Conservation (phyloP, 2,113 vertebrate genomes). For the Hepsetus odoe region DNA sequence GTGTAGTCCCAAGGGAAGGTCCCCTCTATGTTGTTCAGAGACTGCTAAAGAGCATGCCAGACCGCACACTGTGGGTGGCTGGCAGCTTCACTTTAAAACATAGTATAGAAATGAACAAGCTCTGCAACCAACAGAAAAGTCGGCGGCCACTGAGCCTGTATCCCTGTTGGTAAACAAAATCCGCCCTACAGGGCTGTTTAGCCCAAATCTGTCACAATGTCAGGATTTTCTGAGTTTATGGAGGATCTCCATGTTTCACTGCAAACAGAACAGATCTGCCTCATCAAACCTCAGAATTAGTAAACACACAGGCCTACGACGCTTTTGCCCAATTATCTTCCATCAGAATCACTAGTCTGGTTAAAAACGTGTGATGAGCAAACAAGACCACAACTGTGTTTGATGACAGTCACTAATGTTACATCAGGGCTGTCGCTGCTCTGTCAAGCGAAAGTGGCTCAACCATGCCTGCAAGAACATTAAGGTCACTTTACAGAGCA, state of each 20-base stretch:
- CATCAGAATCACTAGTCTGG: too few species aligned
- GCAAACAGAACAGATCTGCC: too few species aligned
- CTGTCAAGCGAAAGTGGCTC: neutral
- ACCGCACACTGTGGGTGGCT: conserved; percentile 35
- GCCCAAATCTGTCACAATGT: too few species aligned
- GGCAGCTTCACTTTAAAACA: neutral
- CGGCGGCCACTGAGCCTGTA: neutral
- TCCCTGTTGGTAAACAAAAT: neutral
- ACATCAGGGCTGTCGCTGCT: neutral
- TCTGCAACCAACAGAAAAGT: neutral
- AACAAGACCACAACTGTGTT: neutral
- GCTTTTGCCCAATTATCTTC: too few species aligned
- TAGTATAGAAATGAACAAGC: neutral
- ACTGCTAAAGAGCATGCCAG: neutral
- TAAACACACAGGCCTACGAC: too few species aligned
- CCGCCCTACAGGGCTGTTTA: too few species aligned
- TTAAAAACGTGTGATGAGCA: neutral
- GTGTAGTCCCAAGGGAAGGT: conserved; percentile 1
- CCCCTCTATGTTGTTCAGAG: conserved; percentile 3
- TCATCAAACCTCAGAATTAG: too few species aligned
- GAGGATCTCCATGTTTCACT: too few species aligned
- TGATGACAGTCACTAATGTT: neutral
- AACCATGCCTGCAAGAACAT: neutral
- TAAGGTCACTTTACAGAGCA: neutral
- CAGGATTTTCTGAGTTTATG: too few species aligned